These are phyloP conservation scores for Scolanthus callimorphus DNA, from an alignment of 92 coral and sea anemone species.

Conservation along the genomic window DNA sequence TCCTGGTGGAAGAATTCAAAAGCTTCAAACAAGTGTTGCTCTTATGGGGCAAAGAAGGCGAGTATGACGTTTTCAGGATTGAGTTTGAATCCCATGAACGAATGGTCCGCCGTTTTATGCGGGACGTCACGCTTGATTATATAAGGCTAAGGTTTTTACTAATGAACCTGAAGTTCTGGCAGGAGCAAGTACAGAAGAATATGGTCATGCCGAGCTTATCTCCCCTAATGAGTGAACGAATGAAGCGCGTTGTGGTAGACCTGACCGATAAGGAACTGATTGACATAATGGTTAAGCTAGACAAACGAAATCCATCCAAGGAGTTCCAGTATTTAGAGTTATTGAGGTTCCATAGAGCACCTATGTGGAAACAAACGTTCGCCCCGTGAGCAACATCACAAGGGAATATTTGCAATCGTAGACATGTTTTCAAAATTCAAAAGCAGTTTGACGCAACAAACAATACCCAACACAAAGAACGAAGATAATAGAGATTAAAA, in stretches of 20 bases:
- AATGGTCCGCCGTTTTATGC: too few relatives aligned
- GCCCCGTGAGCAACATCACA: too few relatives aligned
- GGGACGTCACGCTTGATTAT: constrained; percentile 2
- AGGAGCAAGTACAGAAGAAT: constrained; percentile 11
- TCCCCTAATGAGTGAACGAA: background rate
- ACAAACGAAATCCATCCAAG: background rate
- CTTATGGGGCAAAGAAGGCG: too few relatives aligned
- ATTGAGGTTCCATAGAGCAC: constrained; percentile 22
- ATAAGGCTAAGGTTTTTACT: constrained; percentile 7
- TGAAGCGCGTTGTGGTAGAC: constrained; percentile 1
- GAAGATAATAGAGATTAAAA: too few relatives aligned
- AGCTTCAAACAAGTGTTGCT: too few relatives aligned
- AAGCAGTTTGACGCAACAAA: too few relatives aligned
- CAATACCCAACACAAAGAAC: too few relatives aligned
- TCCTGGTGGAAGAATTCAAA: too few relatives aligned
- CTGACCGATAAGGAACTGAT: constrained; percentile 12
- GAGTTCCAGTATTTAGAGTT: constrained; percentile 8
- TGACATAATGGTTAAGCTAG: background rate
- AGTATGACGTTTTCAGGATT: too few relatives aligned
- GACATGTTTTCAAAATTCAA: too few relatives aligned
- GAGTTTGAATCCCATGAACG: too few relatives aligned
- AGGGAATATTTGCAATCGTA: too few relatives aligned
- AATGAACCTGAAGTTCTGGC: constrained; percentile 10
- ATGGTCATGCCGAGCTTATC: constrained; percentile 10
- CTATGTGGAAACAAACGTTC: constrained; percentile 5